phyloP scores from a whole-genome alignment of 2,797 vertebrate genomes.

The Gouania willdenowi region DNA sequence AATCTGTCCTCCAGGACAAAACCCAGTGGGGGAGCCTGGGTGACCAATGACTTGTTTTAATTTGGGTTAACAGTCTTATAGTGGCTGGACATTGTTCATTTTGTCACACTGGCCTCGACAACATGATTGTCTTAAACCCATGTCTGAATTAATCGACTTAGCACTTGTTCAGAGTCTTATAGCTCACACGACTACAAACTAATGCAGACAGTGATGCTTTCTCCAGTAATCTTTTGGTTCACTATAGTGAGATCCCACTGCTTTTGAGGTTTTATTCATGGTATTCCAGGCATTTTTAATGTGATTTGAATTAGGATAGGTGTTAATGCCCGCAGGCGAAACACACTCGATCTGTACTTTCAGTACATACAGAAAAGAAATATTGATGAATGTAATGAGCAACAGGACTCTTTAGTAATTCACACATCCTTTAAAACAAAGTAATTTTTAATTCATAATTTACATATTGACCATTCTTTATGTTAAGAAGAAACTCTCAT shows the following conservation, averaged over 20 bases:
- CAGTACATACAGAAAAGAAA: constrained; percentile 37
- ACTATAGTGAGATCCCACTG: no score
- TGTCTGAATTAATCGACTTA: no score
- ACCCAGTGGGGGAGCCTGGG: background rate
- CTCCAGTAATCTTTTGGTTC: no score
- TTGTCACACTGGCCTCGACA: background rate
- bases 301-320: constrained; percentile 42
- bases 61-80: background rate
- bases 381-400: constrained; percentile 32
- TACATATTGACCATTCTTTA: constrained; percentile 12
- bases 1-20: background rate
- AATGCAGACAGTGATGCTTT: no score
- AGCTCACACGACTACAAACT: no score
- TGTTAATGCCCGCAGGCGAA: constrained; percentile 33
- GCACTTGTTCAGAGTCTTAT: no score
- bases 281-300: no score
- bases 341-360: constrained; percentile 41
- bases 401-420: constrained; percentile 27
- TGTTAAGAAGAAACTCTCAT: constrained; percentile 12
- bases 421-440: constrained; percentile 29
- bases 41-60: background rate
- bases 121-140: background rate
- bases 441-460: constrained; percentile 21
- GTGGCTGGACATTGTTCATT: background rate
- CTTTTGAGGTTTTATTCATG: no score